Base-by-base conservation (phyloP, 2,113 vertebrate genomes). In the Oreotrochilus melanogaster region DNA sequence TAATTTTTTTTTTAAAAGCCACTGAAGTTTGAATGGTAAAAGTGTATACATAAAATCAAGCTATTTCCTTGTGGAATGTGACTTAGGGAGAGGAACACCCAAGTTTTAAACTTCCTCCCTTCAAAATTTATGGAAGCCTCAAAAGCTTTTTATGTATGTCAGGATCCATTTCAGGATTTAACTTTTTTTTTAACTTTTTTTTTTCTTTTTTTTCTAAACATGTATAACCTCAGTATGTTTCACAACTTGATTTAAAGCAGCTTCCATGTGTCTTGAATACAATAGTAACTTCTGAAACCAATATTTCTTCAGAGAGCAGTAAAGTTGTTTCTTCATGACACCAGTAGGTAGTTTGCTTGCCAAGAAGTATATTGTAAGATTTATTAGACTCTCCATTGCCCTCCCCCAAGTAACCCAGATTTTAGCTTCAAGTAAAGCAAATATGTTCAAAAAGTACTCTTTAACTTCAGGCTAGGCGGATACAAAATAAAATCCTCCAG, bases 221-320 rank as follows among this genome's bases (percentile, higher is more conserved):
- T 95, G 90, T 96, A 86, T 95, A 97, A 97, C 92, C 97, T 65
- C 57, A 83, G 89, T 78, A 93, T 17, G 12, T 95, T 97, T 97
- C 98, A 96, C 96, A 97, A 97, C 94, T 97, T 98, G 98, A 98
- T 98, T 98, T 98, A 98, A 97, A 98, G 92, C 94, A 92, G 93
- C 97, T 95, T 97, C 96, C 96, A 97, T 97, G 90, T 96, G 93
- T 92, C 95, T 94, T 90, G 97, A 98, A 96, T 94, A 98, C 97
- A 98, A 97, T 97, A 93, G 96, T 91, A 96, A 98, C 98, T 98
- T 98, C 98, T 98, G 98, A 98, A 97, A 96, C 92, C 90, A 54
- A 53, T 93, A 95, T 95, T 91, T 96, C 98, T 98, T 98, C 93
- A 93, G 97, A 98, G 95, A 96, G 87, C 89, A 93, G 96, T 97